Percentiles rank a stretch among this genome's conserved stretches.
These are phyloP conservation scores for Megalopta genalis DNA, from an alignment of 1,140 invertebrate species.

Conservation along the genomic window DNA sequence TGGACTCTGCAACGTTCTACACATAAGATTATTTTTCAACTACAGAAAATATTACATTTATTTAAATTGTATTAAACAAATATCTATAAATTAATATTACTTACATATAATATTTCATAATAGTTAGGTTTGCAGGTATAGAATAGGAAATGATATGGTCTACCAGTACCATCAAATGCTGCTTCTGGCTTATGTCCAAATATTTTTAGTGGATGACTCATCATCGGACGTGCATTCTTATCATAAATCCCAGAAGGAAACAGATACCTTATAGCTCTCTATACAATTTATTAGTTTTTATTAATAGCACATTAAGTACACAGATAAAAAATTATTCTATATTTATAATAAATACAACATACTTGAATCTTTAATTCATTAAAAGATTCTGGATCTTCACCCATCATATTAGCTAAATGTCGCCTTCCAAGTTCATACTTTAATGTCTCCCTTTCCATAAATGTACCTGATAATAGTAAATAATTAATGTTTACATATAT, in stretches of 20 bases:
- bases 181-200: constrained; percentile 93
- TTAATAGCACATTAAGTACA: constrained; percentile 9
- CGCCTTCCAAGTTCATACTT: constrained; percentile 95
- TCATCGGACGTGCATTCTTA: constrained; percentile 88
- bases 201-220: constrained; percentile 92
- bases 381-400: constrained; percentile 92
- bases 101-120: constrained; percentile 90
- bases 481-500: constrained; percentile 86
- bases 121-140: constrained; percentile 93
- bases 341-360: constrained; percentile 66
- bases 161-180: constrained; percentile 92
- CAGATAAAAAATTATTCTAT: constrained; percentile 6
- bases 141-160: constrained; percentile 93
- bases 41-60: neutral
- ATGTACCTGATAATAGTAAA: constrained; percentile 83
- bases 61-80: neutral
- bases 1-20: constrained; percentile 83
- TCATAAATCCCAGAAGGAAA: constrained; percentile 95
- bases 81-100: constrained; percentile 34
- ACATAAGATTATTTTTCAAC: constrained; percentile 44
- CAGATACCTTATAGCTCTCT: constrained; percentile 94
- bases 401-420: constrained; percentile 99
- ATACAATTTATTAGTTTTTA: constrained; percentile 65
- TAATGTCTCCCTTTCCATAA: constrained; percentile 89
- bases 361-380: constrained; percentile 94